A percentile compares a stretch with the other conserved stretches of the same genome.
phyloP scores from a whole-genome alignment of 2,888 invertebrate genomes.

The Plagodis pulveraria region DNA sequence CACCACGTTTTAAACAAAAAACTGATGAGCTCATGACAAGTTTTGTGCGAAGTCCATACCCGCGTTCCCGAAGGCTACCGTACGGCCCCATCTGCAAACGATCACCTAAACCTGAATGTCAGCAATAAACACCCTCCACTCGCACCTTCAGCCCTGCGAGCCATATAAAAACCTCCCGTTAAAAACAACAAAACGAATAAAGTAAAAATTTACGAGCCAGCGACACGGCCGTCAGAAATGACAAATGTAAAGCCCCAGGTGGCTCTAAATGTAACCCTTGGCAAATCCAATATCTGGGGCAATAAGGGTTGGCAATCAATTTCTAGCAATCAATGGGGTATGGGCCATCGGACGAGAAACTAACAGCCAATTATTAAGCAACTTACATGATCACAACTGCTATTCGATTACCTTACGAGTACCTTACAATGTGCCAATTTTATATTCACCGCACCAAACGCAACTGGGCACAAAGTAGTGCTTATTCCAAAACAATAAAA shows the following conservation, averaged over 20 bases:
- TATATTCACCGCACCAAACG: neutral
- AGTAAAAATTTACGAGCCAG: constrained; percentile 63
- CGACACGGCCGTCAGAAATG: constrained; percentile 63
- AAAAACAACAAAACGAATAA: constrained; percentile 62
- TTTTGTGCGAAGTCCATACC: constrained; percentile 27
- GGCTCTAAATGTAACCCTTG: constrained; percentile 46
- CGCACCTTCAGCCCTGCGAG: constrained; percentile 8
- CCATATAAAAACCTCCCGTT: constrained; percentile 39
- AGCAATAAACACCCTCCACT: constrained; percentile 40
- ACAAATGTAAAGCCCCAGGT: constrained; percentile 54
- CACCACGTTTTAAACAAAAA: too few species aligned
- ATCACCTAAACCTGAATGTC: constrained; percentile 45
- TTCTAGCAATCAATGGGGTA: constrained; percentile 21
- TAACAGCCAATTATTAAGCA: constrained; percentile 45
- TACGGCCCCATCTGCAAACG: constrained; percentile 44
- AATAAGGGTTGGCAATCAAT: constrained; percentile 35
- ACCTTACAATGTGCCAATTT: neutral
- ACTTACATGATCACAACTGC: constrained; percentile 38
- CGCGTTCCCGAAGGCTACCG: constrained; percentile 45
- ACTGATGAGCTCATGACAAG: neutral
- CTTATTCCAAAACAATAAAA: neutral
- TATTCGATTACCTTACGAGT: constrained; percentile 25
- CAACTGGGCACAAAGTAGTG: neutral
- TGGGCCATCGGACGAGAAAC: constrained; percentile 27
- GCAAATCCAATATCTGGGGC: constrained; percentile 29